Evolutionary conservation across 2,113 vertebrate species (phyloP).

Genomic region (Prunella fulvescens): DNA sequence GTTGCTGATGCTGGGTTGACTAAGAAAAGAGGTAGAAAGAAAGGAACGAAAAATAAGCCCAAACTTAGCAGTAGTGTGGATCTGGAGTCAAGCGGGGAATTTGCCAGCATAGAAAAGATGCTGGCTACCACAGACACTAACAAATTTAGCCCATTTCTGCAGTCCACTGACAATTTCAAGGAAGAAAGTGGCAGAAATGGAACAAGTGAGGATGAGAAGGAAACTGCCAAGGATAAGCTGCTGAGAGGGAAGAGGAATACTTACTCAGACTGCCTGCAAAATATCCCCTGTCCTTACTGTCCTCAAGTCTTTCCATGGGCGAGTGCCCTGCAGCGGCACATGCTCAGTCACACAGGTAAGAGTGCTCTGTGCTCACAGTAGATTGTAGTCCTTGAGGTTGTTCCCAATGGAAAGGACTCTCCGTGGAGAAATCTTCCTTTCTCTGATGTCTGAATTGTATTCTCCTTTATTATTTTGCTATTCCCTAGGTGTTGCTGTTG

Average conservation of each 20-base stretch:
- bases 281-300: conserved; percentile 91
- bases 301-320: conserved; percentile 93
- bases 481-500: background rate
- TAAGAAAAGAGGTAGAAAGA: conserved; percentile 79
- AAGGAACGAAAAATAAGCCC: conserved; percentile 63
- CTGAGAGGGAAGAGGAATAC: conserved; percentile 86
- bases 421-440: background rate
- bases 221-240: conserved; percentile 73
- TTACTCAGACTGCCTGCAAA: conserved; percentile 91
- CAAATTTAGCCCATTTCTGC: conserved; percentile 92
- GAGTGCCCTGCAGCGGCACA: conserved; percentile 91
- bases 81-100: conserved; percentile 94
- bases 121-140: conserved; percentile 93
- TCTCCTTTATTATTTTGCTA: background rate
- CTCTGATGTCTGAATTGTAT: background rate
- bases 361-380: background rate
- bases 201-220: conserved; percentile 76
- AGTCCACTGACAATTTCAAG: conserved; percentile 72
- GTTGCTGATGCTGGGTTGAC: background rate
- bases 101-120: conserved; percentile 98
- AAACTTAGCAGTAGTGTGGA: conserved; percentile 73
- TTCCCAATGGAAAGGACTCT: background rate
- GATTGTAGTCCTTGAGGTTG: background rate
- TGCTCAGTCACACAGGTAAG: conserved; percentile 97
- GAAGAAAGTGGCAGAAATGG: conserved; percentile 69